These are phyloP conservation scores for Heteromurus nitidus DNA, from an alignment of 2,888 invertebrate species.

Conservation along the genomic window DNA sequence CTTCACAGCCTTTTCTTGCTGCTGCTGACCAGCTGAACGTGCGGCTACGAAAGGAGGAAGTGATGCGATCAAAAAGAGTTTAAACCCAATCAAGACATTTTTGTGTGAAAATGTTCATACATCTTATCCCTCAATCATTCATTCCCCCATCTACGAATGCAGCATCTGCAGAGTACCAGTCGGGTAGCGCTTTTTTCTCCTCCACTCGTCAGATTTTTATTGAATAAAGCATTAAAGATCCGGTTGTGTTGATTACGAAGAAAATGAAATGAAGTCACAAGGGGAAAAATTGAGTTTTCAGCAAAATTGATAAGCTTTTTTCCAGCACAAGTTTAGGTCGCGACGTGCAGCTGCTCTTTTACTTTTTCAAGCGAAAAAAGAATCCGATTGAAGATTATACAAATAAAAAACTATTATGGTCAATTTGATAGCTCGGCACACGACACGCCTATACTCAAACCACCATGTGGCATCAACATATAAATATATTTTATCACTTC, in stretches of 20 bases:
- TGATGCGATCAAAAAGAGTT: background rate
- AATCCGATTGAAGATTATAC: too few relatives aligned
- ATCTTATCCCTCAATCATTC: slow-evolving; percentile 1
- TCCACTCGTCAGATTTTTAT: slow-evolving; percentile 7
- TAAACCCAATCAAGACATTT: background rate
- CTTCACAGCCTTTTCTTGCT: too few relatives aligned
- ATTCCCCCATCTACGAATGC: background rate
- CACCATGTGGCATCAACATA: too few relatives aligned
- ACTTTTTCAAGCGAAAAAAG: too few relatives aligned
- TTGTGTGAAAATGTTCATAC: background rate
- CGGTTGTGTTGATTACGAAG: background rate
- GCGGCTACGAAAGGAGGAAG: slow-evolving; percentile 30
- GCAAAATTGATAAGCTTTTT: background rate
- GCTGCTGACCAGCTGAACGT: background rate
- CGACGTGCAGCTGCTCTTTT: background rate
- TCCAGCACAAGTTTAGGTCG: too few relatives aligned
- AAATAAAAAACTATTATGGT: too few relatives aligned
- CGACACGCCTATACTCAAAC: too few relatives aligned
- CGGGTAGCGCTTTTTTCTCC: too few relatives aligned
- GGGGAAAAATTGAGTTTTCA: background rate
- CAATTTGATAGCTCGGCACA: too few relatives aligned
- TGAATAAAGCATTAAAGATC: background rate
- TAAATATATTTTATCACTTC: too few relatives aligned
- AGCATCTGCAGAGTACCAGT: too few relatives aligned
- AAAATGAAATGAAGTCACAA: background rate